Base-by-base conservation (phyloP, 2,797 vertebrate species). In the Syndactyla subalaris region DNA sequence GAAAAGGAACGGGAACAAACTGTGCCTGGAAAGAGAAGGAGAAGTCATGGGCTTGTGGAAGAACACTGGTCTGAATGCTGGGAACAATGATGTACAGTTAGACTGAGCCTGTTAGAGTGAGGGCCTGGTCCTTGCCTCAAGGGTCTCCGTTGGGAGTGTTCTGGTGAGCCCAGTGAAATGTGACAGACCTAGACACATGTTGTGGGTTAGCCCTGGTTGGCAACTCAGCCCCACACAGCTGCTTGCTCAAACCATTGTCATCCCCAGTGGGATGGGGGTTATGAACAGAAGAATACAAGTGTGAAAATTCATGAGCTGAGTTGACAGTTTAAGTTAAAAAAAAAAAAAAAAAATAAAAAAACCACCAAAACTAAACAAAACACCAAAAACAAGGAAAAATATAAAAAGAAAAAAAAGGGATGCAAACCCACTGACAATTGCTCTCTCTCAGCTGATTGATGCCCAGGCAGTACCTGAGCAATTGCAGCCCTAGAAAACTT, bases 121-220 rank as follows among this genome's bases (percentile, higher is more conserved):
- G 5, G 23, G 4, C 4, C 5, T 46, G n/a, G 7, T 54, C 24
- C 17, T 34, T 39, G 10, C n/a, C 15, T 13, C 12, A 43, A 6
- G 5, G 23, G 12, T 8, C 10, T 92, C 45, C 20, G 18, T 55
- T 81, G 24, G 24, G 30, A 59, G 8, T 3, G 3, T 36, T 63
- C 30, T 22, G 7, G 11, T 72, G 63, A 85, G 10, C 32, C 46
- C 38, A 29, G 6, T 20, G 54, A 38, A 72, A 70, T 32, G 8
- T 38, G 22, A 39, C 29, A 67, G 14, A 74, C 22, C 10, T 24
- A 10, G 21, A 22, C 17, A 15, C 0, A 0, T 14, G 16, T 7
- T 58, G 23, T 62, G 20, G 9, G 34, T 34, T 58, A 58, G n/a
- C 11, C 3, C 10, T 3, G 0, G 7, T 30, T 19, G 14, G 10